Conservation (phyloP, 92 coral and sea anemone species). For the Phenganax stokvisi region DNA sequence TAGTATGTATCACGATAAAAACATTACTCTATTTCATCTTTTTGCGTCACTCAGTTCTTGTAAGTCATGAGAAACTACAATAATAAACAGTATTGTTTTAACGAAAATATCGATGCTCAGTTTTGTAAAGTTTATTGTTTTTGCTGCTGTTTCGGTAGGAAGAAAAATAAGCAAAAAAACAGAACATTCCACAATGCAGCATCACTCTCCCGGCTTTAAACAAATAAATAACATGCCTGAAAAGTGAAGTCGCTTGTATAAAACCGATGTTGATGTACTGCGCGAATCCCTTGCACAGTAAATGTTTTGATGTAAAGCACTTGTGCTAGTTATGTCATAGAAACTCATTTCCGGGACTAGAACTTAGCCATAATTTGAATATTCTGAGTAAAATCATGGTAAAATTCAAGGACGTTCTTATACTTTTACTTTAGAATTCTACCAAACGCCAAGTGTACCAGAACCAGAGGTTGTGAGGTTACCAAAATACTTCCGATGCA, state of each 20-base stretch:
- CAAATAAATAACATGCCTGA: neutral
- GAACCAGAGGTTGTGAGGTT: conserved; percentile 25
- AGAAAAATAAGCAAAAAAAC: neutral
- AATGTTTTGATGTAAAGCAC: no score
- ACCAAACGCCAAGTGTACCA: conserved; percentile 9
- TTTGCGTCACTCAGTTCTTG: no score
- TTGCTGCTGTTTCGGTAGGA: neutral
- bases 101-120: neutral
- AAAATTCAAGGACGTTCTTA: neutral
- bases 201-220: conserved; percentile 4
- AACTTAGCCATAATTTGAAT: neutral
- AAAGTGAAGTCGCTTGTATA: no score
- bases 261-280: neutral
- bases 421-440: conserved; percentile 13
- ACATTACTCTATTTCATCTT: no score
- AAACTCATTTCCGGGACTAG: no score
- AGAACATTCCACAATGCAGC: neutral
- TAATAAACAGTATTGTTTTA: neutral
- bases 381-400: neutral
- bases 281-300: no score
- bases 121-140: neutral
- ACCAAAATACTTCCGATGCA: conserved; percentile 77
- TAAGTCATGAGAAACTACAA: neutral
- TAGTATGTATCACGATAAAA: no score
- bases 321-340: no score